Conservation (phyloP, 2,797 vertebrate genomes). For the Silurus aristotelis region DNA sequence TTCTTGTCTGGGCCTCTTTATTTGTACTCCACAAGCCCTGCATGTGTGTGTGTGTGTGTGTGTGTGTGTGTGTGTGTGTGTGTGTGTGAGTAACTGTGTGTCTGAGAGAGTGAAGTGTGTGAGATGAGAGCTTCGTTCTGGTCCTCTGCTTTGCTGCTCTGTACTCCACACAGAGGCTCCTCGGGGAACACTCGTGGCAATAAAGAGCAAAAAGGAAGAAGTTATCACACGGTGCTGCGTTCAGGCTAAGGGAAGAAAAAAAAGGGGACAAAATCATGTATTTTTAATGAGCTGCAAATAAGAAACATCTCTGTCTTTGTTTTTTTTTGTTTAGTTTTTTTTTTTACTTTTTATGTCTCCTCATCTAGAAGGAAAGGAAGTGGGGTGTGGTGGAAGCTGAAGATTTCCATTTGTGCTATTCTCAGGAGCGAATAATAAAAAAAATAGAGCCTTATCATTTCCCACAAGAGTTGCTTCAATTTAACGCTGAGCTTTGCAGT, state of each 20-base stretch:
- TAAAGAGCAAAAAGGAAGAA: constrained; percentile 69
- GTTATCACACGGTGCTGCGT: constrained; percentile 64
- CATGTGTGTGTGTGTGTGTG: constrained; percentile 15
- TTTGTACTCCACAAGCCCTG: background rate
- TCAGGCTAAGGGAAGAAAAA: background rate
- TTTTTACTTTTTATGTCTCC: constrained; percentile 25
- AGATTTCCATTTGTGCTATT: constrained; percentile 62
- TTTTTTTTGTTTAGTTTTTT: background rate
- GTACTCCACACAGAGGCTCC: constrained; percentile 56
- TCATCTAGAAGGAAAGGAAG: constrained; percentile 48
- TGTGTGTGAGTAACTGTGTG: background rate
- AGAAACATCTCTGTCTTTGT: constrained; percentile 58
- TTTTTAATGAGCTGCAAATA: constrained; percentile 74
- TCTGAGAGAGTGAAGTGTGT: constrained; percentile 11
- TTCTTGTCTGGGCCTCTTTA: constrained; percentile 26
- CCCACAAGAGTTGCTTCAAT: constrained; percentile 60
- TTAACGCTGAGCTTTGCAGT: constrained; percentile 55
- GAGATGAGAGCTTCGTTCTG: constrained; percentile 47
- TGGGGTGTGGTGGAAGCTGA: constrained; percentile 54
- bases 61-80: constrained; percentile 25
- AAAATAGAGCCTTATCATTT: constrained; percentile 54
- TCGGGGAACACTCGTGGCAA: constrained; percentile 64
- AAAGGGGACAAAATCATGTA: constrained; percentile 60
- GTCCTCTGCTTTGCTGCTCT: constrained; percentile 45
- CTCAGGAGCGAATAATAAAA: constrained; percentile 50